Evolutionary conservation across 2,797 vertebrate species (phyloP), one percentile per base, ranked within the genome.

Genomic region (Coregonus ussuriensis): DNA sequence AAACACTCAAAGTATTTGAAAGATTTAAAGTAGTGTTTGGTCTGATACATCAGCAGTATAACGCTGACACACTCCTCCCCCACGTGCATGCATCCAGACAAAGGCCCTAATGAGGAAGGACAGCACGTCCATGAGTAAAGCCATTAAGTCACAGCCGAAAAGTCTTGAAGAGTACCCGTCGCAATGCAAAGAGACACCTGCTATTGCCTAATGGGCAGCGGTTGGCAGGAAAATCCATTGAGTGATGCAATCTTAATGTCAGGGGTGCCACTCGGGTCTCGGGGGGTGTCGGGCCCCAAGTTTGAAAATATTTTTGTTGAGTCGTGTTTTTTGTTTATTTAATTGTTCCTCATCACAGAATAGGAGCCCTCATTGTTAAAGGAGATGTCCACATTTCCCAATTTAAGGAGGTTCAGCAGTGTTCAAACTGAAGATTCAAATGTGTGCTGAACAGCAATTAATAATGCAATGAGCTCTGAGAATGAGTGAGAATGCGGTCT

Each of bases 101-200:
- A 74, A 77, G 9, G 70, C 51, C 53, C 66, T 76, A 16, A 78
- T 69, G 52, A 35, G 74, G 74, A 62, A 52, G 18, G 82, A 80
- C 77, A 74, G 81, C 65, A 37, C 14, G 47, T 77, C 73, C 66
- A 29, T 73, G 31, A 75, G 56, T 54, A 74, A 56, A 74, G 75
- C 53, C 74, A 78, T 74, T 85, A 78, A 75, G 51, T 66, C 51
- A 31, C 79, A 77, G 79, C 11, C 66, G 73, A 77, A 74, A 67
- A 37, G 74, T 53, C 66, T 47, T 69, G 66, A 53, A 33, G n/a
- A 72, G 75, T 77, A 51, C 71, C 7, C 35, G 59, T 71, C 7
- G 6, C 69, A 51, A 74, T 72, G 73, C 71, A 71, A 76, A 69
- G 72, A 78, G 68, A 75, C 68, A 77, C 62, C 67, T 80, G 81